Evolutionary conservation across 2,888 invertebrate genomes (phyloP).

Genomic region (Drosophila birchii): DNA sequence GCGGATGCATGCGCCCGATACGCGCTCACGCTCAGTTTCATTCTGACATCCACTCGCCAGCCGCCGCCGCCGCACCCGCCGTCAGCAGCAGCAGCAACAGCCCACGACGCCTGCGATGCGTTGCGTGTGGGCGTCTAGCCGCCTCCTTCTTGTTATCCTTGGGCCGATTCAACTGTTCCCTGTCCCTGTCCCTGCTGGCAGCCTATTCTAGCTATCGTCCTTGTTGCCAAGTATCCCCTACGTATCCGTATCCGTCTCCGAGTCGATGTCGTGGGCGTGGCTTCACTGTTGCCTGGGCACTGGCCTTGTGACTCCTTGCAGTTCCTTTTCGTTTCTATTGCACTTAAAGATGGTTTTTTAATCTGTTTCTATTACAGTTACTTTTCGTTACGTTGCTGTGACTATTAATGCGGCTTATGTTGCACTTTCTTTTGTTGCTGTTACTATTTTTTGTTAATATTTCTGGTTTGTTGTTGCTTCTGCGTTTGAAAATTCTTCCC

Average conservation of each 20-base stretch:
- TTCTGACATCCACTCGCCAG: constrained; percentile 83
- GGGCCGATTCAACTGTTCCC: background rate
- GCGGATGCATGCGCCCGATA: constrained; percentile 95
- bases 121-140: constrained; percentile 3
- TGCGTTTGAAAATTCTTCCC: constrained; percentile 1
- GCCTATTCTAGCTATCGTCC: background rate
- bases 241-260: background rate
- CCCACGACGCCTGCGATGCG: constrained; percentile 3
- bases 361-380: background rate
- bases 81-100: constrained; percentile 2
- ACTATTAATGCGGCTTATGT: constrained; percentile 22
- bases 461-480: constrained; percentile 25
- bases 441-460: background rate
- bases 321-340: background rate
- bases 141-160: constrained; percentile 6
- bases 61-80: constrained; percentile 8
- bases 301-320: too few species aligned
- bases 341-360: background rate
- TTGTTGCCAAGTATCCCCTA: constrained; percentile 8
- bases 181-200: background rate
- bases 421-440: constrained; percentile 22
- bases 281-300: background rate
- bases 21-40: constrained; percentile 95
- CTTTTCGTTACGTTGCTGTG: background rate
- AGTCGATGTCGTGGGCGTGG: constrained; percentile 18